A percentile compares a stretch with the other conserved stretches of the same genome.
phyloP scores from a whole-genome alignment of 2,888 invertebrate genomes.

The Hecatera dysodea region DNA sequence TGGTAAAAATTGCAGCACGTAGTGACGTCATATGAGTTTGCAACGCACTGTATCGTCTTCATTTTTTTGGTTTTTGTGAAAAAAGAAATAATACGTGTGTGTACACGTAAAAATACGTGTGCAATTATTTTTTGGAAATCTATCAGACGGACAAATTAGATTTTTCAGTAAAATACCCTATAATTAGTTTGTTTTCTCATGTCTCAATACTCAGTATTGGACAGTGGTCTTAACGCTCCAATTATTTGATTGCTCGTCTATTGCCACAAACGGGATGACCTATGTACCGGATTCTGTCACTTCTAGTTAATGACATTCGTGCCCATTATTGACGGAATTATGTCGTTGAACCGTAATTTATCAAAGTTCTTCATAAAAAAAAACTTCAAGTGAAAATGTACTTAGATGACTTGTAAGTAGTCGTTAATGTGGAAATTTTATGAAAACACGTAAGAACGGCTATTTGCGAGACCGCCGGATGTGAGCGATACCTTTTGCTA shows the following conservation, averaged over 20 bases:
- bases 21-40: no score
- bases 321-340: slow-evolving; percentile 12
- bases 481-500: slow-evolving; percentile 15
- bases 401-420: not conserved
- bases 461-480: slow-evolving; percentile 2
- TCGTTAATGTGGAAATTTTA: not conserved
- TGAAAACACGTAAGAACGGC: slow-evolving; percentile 15
- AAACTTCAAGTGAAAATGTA: not conserved
- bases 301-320: slow-evolving; percentile 23
- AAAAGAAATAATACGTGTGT: no score
- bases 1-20: no score
- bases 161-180: no score
- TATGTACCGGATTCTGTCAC: slow-evolving; percentile 18
- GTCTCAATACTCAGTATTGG: not conserved
- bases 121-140: no score
- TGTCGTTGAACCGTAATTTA: slow-evolving; percentile 3
- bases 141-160: no score
- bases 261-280: slow-evolving; percentile 18
- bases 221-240: slow-evolving; percentile 26
- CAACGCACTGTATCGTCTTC: no score
- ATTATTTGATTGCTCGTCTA: slow-evolving; percentile 49
- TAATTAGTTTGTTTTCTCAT: not conserved
- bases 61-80: no score
- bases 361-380: not conserved
- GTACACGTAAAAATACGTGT: no score